Evolutionary conservation across 2,888 invertebrate genomes (phyloP), one percentile per base, ranked within the genome.

Genomic region (Stenichneumon culpator): DNA sequence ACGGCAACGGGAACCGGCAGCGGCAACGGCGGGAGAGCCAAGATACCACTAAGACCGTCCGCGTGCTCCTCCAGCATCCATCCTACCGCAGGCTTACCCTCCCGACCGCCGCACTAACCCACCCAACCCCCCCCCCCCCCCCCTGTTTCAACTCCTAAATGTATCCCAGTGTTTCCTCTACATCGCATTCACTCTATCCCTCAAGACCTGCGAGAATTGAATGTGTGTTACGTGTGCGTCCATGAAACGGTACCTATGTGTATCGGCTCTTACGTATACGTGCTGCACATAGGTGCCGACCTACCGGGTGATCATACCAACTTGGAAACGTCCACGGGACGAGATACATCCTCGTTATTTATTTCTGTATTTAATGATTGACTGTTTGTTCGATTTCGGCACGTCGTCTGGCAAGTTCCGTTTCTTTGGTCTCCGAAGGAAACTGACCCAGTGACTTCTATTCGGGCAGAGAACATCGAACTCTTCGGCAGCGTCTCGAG

Each of bases 41-140:
- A 93, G 93, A 93, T 93, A 93, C 92, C 92, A 92, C 92, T 92
- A 93, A 93, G 93, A 93, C 93, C 92, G 92, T 93, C 92, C 92
- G 93, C 91, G 91, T 89, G 89, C 81, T 80, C 75, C 86, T 90
- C 88, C 89, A 90, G 89, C 92, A 92, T 93, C 91, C 91, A 89
- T 89, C 89, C 93, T 90, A 90, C 91, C 89, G 89, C 90, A 89
- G 88, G 89, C 89, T 88, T 88, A 86, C 88, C 87, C 89, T 85
- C 88, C 80, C 84, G 83, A 78, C 89, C 86, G 84, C 84, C 83
- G 74, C 86, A 73, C 83, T 44, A 67, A 72, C 52, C 83, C 86
- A 28, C 82, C 75, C 85, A 78, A 82, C 69, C 73, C 67, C 68
- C 85, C 86, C 75, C 39, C 39, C 5, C 22, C 52, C 70, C 69